A percentile compares a stretch with the other conserved stretches of the same genome.
Evolutionary conservation across 2,888 invertebrate species (phyloP).

Genomic region (Protonemura montana): DNA sequence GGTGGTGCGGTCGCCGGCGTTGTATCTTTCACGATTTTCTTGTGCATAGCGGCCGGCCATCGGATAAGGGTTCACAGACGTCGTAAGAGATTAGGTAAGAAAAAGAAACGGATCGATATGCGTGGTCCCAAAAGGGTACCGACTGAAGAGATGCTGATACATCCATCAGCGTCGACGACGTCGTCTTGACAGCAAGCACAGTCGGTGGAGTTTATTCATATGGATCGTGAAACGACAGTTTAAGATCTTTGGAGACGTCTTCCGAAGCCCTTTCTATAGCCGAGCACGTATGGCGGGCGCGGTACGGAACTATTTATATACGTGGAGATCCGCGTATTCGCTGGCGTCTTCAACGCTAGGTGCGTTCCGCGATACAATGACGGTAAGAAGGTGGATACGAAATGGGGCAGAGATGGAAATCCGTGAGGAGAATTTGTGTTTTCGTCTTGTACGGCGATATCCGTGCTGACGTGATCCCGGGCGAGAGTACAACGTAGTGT

Average conservation of each 20-base stretch:
- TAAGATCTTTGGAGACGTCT: slow-evolving; percentile 59
- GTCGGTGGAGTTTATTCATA: slow-evolving; percentile 90
- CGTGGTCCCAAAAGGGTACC: slow-evolving; percentile 66
- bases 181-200: slow-evolving; percentile 89
- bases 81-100: slow-evolving; percentile 63
- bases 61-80: slow-evolving; percentile 65
- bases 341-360: too few species aligned
- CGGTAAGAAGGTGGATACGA: too few species aligned
- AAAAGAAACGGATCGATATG: slow-evolving; percentile 64
- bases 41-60: slow-evolving; percentile 67
- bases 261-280: background rate
- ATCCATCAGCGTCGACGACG: slow-evolving; percentile 66
- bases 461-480: too few species aligned
- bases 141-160: slow-evolving; percentile 74
- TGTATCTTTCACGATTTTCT: slow-evolving; percentile 66
- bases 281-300: too few species aligned
- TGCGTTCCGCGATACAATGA: too few species aligned
- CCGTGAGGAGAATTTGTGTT: too few species aligned
- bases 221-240: slow-evolving; percentile 93
- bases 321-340: too few species aligned
- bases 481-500: too few species aligned
- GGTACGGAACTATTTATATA: too few species aligned
- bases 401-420: too few species aligned
- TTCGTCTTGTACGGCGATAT: too few species aligned
- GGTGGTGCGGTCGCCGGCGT: slow-evolving; percentile 65